phyloP scores from a whole-genome alignment of 2,888 invertebrate species.

The Falcaria lacertinaria region DNA sequence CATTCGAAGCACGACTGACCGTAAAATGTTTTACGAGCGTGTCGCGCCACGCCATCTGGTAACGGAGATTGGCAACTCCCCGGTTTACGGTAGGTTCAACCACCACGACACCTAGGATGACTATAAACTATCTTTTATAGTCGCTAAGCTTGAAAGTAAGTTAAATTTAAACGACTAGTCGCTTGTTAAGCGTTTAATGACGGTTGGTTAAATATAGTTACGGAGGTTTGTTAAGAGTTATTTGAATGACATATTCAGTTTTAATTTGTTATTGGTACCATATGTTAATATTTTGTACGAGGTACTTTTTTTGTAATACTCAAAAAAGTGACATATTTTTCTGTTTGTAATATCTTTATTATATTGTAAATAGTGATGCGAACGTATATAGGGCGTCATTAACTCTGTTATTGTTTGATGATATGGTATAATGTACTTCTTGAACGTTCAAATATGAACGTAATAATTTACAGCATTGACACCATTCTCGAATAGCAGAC shows the following conservation, averaged over 20 bases:
- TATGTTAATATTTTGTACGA: too few species aligned
- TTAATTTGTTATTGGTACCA: too few species aligned
- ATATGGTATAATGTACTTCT: too few species aligned
- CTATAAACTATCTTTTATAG: slow-evolving; percentile 60
- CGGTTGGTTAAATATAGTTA: slow-evolving; percentile 13
- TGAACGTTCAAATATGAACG: too few species aligned
- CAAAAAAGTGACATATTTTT: too few species aligned
- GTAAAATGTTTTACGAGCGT: slow-evolving; percentile 62
- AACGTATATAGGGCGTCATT: too few species aligned
- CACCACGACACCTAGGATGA: slow-evolving; percentile 28
- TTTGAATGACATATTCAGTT: not conserved
- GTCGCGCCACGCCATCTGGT: slow-evolving; percentile 60
- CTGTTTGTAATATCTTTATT: too few species aligned
- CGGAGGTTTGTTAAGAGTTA: slow-evolving; percentile 6
- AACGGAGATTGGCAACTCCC: slow-evolving; percentile 58
- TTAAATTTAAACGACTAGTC: slow-evolving; percentile 65
- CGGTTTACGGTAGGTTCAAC: slow-evolving; percentile 30
- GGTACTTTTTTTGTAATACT: too few species aligned
- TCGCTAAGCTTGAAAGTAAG: slow-evolving; percentile 47
- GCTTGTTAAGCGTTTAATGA: slow-evolving; percentile 46
- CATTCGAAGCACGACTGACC: slow-evolving; percentile 36
- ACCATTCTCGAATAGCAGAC: not conserved
- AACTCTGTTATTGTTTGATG: too few species aligned
- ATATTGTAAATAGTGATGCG: too few species aligned
- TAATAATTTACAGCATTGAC: not conserved